phyloP scores from a whole-genome alignment of 1,140 invertebrate species.

The Bombus soroeensis region DNA sequence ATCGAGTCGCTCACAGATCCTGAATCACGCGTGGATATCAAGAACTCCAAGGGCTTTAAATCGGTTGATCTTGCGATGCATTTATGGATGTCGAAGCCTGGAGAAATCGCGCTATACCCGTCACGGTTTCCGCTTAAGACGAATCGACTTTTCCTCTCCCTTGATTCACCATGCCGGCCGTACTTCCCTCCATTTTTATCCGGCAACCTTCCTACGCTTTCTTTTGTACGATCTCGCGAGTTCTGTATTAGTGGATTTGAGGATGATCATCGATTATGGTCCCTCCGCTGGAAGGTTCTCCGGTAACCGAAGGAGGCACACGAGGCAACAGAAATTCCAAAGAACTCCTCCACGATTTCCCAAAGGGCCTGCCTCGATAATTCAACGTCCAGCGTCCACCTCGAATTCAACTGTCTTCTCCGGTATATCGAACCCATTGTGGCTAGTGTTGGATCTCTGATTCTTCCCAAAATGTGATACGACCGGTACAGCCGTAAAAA shows the following conservation, averaged over 20 bases:
- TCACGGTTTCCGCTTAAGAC: background rate
- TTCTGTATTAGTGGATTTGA: constrained; percentile 56
- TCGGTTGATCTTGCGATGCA: constrained; percentile 5
- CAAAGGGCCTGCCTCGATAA: constrained; percentile 64
- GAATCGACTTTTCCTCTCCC: background rate
- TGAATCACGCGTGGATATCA: background rate
- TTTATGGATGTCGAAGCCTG: background rate
- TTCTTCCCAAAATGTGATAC: constrained; percentile 32
- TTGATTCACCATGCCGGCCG: background rate
- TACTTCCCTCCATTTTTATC: background rate
- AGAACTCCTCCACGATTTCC: constrained; percentile 67
- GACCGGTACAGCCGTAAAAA: background rate
- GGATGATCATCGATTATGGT: constrained; percentile 62
- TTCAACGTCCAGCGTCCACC: constrained; percentile 55
- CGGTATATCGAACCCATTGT: constrained; percentile 50
- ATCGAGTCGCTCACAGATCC: background rate
- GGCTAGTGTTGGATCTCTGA: constrained; percentile 22
- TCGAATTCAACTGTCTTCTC: constrained; percentile 60
- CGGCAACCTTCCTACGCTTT: background rate
- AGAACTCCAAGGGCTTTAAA: background rate
- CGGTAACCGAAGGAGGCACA: constrained; percentile 15
- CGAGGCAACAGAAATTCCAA: constrained; percentile 52
- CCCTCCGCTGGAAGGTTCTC: background rate
- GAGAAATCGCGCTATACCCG: background rate
- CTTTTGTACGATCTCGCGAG: constrained; percentile 16